Evolutionary conservation across 2,797 vertebrate species (phyloP), one percentile per base, ranked within the genome.

Genomic region (Enteromius unitaeniatus): DNA sequence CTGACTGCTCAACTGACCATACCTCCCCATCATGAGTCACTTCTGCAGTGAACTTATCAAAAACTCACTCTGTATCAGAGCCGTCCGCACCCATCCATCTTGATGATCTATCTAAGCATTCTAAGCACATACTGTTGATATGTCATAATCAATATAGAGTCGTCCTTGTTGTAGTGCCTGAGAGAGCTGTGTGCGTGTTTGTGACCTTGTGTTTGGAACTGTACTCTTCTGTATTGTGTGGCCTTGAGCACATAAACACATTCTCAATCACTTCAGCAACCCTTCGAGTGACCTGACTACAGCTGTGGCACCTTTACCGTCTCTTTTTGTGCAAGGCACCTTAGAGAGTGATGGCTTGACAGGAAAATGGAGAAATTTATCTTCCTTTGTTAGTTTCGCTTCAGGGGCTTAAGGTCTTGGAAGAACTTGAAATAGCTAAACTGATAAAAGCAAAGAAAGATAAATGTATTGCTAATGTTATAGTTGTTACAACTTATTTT

Each of bases 261-360:
- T 91, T 93, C 93, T 95, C 94, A 91, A 95, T 95, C 95, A 95
- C 93, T 89, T 84, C 86, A n/a, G 90, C 92, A 94, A 94, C 93
- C 91, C 93, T 93, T 90, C 90, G 92, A 47, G 53, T 94, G 93
- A 92, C 91, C 91, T 72, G 90, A 89, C 88, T 88, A 92, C 93
- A 89, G 92, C 92, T 85, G 91, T 88, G 89, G 89, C 89, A 31
- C 89, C 88, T 83, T 89, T 93, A 89, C 92, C 88, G 91, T 94
- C 94, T 95, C 93, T 94, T 94, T 95, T 94, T 94, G 92, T 94
- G 93, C 90, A 93, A 93, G 51, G 23, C 34, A 88, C 92, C 91
- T 92, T 90, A 83, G 89, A 92, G 90, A 89, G 91, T 90, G 91
- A 94, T 93, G 92, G 92, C 92, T 94, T 93, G 95, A 94, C 93